phyloP scores from a whole-genome alignment of 2,888 invertebrate genomes.

The Tetrapedia diversipes region DNA sequence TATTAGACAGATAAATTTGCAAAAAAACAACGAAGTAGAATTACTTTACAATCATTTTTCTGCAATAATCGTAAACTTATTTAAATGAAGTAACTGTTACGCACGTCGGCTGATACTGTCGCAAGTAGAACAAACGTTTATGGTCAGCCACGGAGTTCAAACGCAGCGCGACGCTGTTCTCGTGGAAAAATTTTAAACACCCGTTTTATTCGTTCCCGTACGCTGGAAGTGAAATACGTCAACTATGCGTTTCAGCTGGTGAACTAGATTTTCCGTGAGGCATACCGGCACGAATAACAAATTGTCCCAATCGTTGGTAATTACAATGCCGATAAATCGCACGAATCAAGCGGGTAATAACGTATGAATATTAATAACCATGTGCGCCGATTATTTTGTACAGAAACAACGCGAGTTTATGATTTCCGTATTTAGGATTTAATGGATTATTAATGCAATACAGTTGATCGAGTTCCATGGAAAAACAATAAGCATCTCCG shows the following conservation, averaged over 20 bases:
- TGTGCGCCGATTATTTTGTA: not conserved
- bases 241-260: not conserved
- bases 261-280: not conserved
- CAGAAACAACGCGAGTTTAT: conserved; percentile 12
- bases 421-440: conserved; percentile 36
- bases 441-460: conserved; percentile 17
- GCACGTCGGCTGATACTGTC: not conserved
- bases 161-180: too few species aligned
- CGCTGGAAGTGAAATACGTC: not conserved
- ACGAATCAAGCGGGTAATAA: conserved; percentile 27
- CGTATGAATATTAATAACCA: conserved; percentile 38
- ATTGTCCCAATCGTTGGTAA: conserved; percentile 11
- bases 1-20: too few species aligned
- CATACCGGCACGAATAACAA: not conserved
- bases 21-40: too few species aligned
- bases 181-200: not conserved
- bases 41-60: too few species aligned
- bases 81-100: too few species aligned
- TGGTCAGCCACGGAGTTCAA: too few species aligned
- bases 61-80: too few species aligned
- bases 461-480: conserved; percentile 29
- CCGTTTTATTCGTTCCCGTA: not conserved
- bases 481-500: conserved; percentile 7
- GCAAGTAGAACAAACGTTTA: not conserved
- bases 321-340: conserved; percentile 23